A percentile compares a stretch with the other conserved stretches of the same genome.
These are phyloP conservation scores for Trogon melanurus DNA, from an alignment of 2,113 vertebrate species.

Conservation along the genomic window DNA sequence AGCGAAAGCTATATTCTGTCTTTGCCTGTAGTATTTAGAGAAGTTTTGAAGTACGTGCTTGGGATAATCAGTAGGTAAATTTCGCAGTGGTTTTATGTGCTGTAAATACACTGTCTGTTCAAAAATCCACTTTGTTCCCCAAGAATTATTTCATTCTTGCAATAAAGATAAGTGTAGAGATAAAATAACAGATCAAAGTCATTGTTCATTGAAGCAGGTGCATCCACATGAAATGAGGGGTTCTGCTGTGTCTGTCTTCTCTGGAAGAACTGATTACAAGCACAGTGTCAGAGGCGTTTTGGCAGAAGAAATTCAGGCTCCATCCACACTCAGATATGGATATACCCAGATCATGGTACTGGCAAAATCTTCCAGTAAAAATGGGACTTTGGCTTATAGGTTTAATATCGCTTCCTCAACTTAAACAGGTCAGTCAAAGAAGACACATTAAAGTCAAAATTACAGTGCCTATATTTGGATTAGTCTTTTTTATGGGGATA, in stretches of 20 bases:
- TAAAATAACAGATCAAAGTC: not conserved
- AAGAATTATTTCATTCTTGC: not conserved
- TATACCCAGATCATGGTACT: not conserved
- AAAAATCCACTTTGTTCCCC: slow-evolving; percentile 17
- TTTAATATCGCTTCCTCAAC: not conserved
- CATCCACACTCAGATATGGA: not conserved
- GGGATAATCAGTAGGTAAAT: not conserved
- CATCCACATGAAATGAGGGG: not conserved
- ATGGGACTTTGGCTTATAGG: not conserved
- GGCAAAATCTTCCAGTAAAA: not conserved
- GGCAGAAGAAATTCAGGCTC: not conserved
- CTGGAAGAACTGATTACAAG: not conserved
- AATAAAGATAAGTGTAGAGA: not conserved
- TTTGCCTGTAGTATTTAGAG: slow-evolving; percentile 5
- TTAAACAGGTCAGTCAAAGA: not conserved
- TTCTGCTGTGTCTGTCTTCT: not conserved
- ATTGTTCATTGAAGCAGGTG: slow-evolving; percentile 17
- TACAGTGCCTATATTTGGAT: not conserved
- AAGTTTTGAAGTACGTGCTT: not conserved
- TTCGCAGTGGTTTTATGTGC: not conserved
- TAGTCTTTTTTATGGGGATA: not conserved
- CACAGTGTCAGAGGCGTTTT: not conserved
- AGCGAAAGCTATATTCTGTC: slow-evolving; percentile 31
- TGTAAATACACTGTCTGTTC: not conserved
- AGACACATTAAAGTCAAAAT: not conserved